Evolutionary conservation across 1,140 invertebrate species (phyloP), one percentile per base, ranked within the genome.

Genomic region (Zophobas atratus): DNA sequence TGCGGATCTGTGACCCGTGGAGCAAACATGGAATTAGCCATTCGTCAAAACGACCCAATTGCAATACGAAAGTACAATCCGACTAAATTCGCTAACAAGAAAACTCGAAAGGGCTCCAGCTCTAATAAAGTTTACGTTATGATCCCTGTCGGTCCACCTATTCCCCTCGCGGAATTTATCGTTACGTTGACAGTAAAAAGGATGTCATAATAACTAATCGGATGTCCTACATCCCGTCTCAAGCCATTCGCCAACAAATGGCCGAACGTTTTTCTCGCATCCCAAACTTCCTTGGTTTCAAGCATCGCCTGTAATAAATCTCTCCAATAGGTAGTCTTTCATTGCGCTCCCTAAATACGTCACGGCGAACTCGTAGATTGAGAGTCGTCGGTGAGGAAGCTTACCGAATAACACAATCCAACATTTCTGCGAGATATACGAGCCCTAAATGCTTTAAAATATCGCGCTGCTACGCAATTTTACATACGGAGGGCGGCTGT

Each of bases 401-500:
- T 63, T 39, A 63, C 57, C 38, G 8, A 63, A 36, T 63, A 63
- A 55, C n/a, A 73, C 49, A 73, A 55, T 73, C 56, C n/a, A 38
- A 55, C 35, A 41, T 73, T 72, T 72, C 43, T 41, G 36, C 32
- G 49, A 41, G 38, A 32, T 73, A 56, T 73, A 73, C 71, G 38
- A 56, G n/a, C 36, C 49, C 36, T 55, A 56, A 73, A 73, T 55
- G 56, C 63, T 77, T 75, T 80, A 77, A 80, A 82, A 82, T 80
- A 81, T 79, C 63, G 60, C 79, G 36, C 75, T 36, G 67, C 67
- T 77, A 82, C 80, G 80, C 81, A 83, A 79, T 82, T 81, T 81
- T 81, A 83, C 82, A 82, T 81, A 80, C 79, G 75, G 81, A 81
- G 80, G 75, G 78, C 78, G 76, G 78, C 77, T 74, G 76, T 78